Conservation (phyloP, 1,140 invertebrate genomes). For the Cephus cinctus region DNA sequence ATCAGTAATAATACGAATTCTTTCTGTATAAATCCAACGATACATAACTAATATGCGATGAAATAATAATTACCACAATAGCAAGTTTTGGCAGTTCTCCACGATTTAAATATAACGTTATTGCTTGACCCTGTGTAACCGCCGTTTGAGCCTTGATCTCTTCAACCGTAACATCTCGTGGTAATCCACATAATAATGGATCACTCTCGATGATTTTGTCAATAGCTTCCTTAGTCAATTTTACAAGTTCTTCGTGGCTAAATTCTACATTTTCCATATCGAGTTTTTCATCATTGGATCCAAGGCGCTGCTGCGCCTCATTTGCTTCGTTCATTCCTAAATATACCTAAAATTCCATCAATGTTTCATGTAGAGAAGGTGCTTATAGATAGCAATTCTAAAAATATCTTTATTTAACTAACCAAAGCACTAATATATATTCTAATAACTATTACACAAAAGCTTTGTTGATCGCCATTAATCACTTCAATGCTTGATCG, state of each 20-base stretch:
- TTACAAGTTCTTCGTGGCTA: slow-evolving; percentile 43
- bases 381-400: too few relatives aligned
- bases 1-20: background rate
- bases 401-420: too few relatives aligned
- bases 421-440: too few relatives aligned
- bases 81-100: slow-evolving; percentile 40
- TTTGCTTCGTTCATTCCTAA: too few relatives aligned
- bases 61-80: slow-evolving; percentile 40
- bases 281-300: too few relatives aligned
- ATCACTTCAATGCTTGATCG: too few relatives aligned
- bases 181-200: slow-evolving; percentile 43
- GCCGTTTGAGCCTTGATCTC: slow-evolving; percentile 50
- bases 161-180: slow-evolving; percentile 44
- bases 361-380: too few relatives aligned
- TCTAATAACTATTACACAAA: too few relatives aligned
- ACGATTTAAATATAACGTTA: slow-evolving; percentile 46
- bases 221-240: slow-evolving; percentile 45
- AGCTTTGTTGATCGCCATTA: too few relatives aligned
- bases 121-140: slow-evolving; percentile 51
- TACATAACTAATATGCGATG: slow-evolving; percentile 4
- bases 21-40: slow-evolving; percentile 4
- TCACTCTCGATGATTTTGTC: slow-evolving; percentile 48
- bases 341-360: too few relatives aligned
- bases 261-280: too few relatives aligned
- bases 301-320: too few relatives aligned